A percentile compares a stretch with the other conserved stretches of the same genome.
Conservation (phyloP, 2,113 vertebrate genomes). For the Peromyscus maniculatus region DNA sequence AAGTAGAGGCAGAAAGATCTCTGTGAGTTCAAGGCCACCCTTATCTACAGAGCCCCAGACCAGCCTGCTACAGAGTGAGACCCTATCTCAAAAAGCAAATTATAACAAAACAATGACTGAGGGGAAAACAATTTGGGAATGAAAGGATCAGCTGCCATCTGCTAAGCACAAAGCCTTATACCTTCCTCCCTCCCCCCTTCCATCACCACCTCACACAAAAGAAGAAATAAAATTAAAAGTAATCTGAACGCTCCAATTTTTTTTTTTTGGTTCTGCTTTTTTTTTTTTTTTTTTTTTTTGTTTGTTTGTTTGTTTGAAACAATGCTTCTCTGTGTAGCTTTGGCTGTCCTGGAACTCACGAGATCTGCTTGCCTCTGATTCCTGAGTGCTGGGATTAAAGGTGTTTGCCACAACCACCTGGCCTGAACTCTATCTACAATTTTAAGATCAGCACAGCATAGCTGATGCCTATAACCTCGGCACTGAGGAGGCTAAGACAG, state of each 20-base stretch:
- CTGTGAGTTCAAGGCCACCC: background rate
- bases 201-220: background rate
- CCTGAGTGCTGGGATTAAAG: background rate
- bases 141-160: background rate
- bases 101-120: too few relatives aligned
- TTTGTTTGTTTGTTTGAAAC: background rate
- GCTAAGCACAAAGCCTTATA: background rate
- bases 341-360: background rate
- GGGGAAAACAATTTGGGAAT: background rate
- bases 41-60: background rate
- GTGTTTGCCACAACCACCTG: background rate
- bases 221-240: background rate
- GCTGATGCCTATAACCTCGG: background rate
- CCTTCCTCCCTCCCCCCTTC: background rate
- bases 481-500: background rate
- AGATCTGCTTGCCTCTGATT: background rate
- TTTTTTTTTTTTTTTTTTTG: background rate
- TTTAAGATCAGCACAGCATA: background rate
- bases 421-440: background rate
- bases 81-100: background rate
- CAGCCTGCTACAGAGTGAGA: background rate
- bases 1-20: background rate
- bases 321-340: background rate
- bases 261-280: background rate
- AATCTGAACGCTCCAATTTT: background rate